These are phyloP conservation scores for Glyphotaelius pellucidus DNA, from an alignment of 2,888 invertebrate genomes.

Conservation along the genomic window DNA sequence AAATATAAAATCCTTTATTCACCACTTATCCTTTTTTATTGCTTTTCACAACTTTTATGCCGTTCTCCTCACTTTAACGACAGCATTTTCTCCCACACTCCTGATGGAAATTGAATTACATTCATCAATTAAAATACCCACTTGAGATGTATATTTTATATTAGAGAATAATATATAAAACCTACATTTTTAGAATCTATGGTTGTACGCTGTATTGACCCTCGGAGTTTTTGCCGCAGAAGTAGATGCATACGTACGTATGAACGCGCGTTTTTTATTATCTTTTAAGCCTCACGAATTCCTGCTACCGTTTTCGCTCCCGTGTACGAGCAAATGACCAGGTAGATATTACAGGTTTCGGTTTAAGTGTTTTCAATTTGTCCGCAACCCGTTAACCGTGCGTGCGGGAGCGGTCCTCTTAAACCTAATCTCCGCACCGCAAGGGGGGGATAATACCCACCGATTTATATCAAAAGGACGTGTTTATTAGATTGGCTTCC, in stretches of 20 bases:
- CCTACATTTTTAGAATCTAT: not conserved
- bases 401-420: constrained; percentile 27
- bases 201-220: not conserved
- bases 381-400: constrained; percentile 45
- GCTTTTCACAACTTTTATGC: no score
- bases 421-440: not conserved
- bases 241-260: not conserved
- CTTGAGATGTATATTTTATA: not conserved
- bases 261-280: not conserved
- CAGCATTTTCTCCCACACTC: no score
- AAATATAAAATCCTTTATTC: no score
- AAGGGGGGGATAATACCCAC: not conserved
- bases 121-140: no score
- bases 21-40: no score
- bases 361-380: constrained; percentile 56
- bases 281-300: constrained; percentile 40
- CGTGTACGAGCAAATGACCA: constrained; percentile 35
- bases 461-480: not conserved
- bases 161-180: not conserved
- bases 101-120: no score
- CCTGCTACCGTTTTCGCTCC: constrained; percentile 38
- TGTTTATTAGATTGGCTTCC: not conserved
- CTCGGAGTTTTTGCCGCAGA: not conserved
- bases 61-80: no score
- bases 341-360: constrained; percentile 46